Conservation (phyloP, 2,113 vertebrate species). For the Spea multiplicata region DNA sequence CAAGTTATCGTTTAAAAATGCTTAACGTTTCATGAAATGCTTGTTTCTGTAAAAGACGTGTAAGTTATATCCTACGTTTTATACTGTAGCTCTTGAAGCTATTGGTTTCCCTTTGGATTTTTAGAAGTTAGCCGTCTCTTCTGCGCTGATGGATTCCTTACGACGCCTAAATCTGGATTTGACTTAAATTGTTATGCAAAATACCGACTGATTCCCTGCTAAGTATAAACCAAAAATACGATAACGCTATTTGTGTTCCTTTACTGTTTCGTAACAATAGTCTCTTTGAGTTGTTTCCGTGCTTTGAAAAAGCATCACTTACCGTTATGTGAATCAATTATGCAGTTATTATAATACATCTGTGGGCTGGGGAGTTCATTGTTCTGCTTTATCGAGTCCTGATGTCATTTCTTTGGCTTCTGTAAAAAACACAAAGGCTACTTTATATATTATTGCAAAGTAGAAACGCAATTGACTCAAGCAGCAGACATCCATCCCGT, state of each 20-base stretch:
- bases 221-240: too few relatives aligned
- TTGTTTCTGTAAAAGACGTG: too few relatives aligned
- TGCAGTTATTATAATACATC: slow-evolving; percentile 28
- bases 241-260: background rate
- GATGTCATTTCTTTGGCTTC: slow-evolving; percentile 34
- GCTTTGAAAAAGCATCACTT: slow-evolving; percentile 26
- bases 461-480: slow-evolving; percentile 25
- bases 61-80: too few relatives aligned
- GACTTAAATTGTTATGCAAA: too few relatives aligned
- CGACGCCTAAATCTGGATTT: too few relatives aligned
- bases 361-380: slow-evolving; percentile 37
- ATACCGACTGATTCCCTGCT: too few relatives aligned
- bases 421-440: slow-evolving; percentile 34
- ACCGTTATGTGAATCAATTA: slow-evolving; percentile 33
- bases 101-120: too few relatives aligned
- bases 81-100: too few relatives aligned
- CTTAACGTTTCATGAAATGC: too few relatives aligned
- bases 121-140: too few relatives aligned
- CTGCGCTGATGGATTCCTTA: too few relatives aligned
- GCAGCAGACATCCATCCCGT: slow-evolving; percentile 35
- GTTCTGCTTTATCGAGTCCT: slow-evolving; percentile 34
- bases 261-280: slow-evolving; percentile 6
- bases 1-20: too few relatives aligned
- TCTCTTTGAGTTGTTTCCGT: slow-evolving; percentile 34
- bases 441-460: slow-evolving; percentile 47